Conservation (phyloP, 2,888 invertebrate genomes). For the Strigamia maritima region DNA sequence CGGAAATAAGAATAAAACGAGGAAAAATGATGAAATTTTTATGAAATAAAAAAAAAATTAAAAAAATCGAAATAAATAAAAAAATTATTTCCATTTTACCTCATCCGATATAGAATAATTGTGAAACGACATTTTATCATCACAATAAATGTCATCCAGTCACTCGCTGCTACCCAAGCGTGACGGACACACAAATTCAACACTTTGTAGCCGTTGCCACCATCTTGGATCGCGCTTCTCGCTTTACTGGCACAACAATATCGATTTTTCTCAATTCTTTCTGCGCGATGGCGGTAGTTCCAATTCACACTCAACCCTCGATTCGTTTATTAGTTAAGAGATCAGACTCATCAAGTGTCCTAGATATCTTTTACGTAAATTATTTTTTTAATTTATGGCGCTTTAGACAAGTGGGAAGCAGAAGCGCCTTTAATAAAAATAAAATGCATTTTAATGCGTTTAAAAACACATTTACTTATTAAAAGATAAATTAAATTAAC, state of each 20-base stretch:
- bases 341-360: background rate
- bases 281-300: background rate
- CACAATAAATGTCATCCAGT: background rate
- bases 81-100: background rate
- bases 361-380: background rate
- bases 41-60: background rate
- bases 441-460: too few relatives aligned
- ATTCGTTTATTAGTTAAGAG: background rate
- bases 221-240: background rate
- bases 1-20: background rate
- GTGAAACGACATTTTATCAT: background rate
- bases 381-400: background rate
- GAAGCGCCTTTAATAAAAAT: background rate
- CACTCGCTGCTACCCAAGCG: background rate
- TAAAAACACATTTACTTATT: too few relatives aligned
- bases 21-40: background rate
- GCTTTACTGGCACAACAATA: background rate
- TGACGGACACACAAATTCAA: constrained; percentile 11
- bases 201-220: background rate
- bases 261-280: background rate
- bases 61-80: background rate
- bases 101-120: background rate
- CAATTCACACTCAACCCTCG: background rate
- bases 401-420: background rate
- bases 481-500: too few relatives aligned